A percentile compares a stretch with the other conserved stretches of the same genome.
phyloP scores from a whole-genome alignment of 2,888 invertebrate species.

The Amphipoea lucens region DNA sequence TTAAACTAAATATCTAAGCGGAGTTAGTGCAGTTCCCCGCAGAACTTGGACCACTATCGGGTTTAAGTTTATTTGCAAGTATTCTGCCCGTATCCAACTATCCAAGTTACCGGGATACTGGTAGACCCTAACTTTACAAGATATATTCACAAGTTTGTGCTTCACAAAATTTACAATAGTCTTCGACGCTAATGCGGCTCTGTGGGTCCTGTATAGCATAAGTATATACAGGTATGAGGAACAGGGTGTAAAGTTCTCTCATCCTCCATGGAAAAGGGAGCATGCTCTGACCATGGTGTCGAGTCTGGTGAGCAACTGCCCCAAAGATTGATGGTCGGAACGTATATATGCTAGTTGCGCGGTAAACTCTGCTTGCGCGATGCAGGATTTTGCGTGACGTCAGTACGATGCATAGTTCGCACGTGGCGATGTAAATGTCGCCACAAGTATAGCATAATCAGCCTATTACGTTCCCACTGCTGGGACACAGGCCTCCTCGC shows the following conservation, averaged over 20 bases:
- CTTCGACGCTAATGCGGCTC: constrained; percentile 10
- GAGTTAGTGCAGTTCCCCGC: constrained; percentile 35
- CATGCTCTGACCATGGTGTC: not conserved
- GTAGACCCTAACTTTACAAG: constrained; percentile 44
- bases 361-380: not conserved
- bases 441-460: not conserved
- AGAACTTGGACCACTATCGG: constrained; percentile 52
- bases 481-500: not conserved
- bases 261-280: not conserved
- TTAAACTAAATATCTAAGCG: constrained; percentile 53
- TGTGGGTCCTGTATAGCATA: not conserved
- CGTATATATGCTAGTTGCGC: not conserved
- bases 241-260: not conserved
- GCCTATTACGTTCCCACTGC: not conserved
- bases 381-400: not conserved
- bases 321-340: not conserved
- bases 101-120: constrained; percentile 19
- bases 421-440: not conserved
- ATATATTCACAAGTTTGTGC: constrained; percentile 44
- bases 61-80: constrained; percentile 53
- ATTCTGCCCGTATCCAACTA: constrained; percentile 58
- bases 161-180: constrained; percentile 14
- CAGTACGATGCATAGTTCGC: not conserved
- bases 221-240: not conserved
- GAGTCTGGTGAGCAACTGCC: not conserved